Conservation (phyloP, 2,888 invertebrate species). For the Calliphora vomitoria region DNA sequence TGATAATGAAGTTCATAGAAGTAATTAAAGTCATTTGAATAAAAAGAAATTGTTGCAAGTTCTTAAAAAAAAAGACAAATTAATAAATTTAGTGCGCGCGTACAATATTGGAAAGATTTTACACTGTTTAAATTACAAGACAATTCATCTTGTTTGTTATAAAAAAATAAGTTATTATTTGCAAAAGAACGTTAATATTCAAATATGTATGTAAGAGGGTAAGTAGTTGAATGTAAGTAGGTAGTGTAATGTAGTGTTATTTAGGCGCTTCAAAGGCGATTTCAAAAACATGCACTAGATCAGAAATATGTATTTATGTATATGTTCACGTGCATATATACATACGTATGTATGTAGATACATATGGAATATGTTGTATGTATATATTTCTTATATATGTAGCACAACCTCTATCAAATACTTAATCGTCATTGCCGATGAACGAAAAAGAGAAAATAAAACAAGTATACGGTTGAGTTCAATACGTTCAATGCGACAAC, state of each 20-base stretch:
- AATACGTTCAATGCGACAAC: conserved; percentile 57
- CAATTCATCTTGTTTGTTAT: neutral
- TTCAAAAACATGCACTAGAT: conserved; percentile 7
- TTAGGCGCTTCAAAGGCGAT: neutral
- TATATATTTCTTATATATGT: neutral
- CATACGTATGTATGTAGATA: neutral
- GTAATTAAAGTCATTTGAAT: no score
- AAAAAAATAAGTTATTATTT: neutral
- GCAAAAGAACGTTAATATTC: neutral
- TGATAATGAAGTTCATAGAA: no score
- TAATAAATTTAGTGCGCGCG: no score
- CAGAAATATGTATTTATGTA: neutral
- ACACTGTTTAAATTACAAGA: neutral
- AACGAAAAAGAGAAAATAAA: conserved; percentile 52
- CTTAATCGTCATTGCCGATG: conserved; percentile 25
- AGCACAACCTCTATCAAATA: conserved; percentile 29
- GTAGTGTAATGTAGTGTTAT: neutral
- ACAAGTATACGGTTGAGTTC: conserved; percentile 47
- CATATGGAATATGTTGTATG: neutral
- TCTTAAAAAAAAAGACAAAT: no score
- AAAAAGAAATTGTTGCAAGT: no score
- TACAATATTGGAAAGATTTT: neutral
- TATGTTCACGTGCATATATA: neutral
- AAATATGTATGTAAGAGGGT: neutral
- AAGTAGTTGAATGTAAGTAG: no score